phyloP scores from a whole-genome alignment of 2,888 invertebrate genomes.

The Drosophila nigritarsus region DNA sequence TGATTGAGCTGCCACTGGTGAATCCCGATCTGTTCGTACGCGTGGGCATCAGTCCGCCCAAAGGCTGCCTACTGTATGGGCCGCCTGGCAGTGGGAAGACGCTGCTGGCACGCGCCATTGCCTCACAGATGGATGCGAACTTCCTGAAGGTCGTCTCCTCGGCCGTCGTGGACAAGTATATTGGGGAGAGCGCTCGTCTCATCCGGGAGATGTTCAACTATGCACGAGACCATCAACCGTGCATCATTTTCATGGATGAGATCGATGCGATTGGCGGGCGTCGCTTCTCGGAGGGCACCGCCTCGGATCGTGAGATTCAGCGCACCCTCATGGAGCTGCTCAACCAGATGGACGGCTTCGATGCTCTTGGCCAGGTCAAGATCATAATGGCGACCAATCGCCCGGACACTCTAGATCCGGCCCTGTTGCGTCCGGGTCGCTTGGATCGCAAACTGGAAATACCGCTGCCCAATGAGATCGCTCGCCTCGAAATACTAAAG shows the following conservation, averaged over 20 bases:
- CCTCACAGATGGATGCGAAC: conserved; percentile 99
- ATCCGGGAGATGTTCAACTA: conserved; percentile 99
- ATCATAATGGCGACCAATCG: conserved; percentile 99
- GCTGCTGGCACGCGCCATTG: conserved; percentile 97
- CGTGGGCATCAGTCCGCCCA: conserved; percentile 99
- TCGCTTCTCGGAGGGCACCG: conserved; percentile 98
- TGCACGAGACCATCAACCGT: conserved; percentile 99
- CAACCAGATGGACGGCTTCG: conserved; percentile 99
- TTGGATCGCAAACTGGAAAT: conserved; percentile 99
- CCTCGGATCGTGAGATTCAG: conserved; percentile 99
- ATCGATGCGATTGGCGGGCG: conserved; percentile 99
- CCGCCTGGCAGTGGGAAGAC: conserved; percentile 88
- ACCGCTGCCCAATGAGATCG: conserved; percentile 98
- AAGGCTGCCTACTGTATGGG: conserved; percentile 97
- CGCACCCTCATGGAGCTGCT: conserved; percentile 98
- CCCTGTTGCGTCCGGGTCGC: conserved; percentile 96
- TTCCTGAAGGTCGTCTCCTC: conserved; percentile 99
- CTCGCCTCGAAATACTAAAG: conserved; percentile 96
- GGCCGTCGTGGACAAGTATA: conserved; percentile 99
- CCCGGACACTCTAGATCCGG: conserved; percentile 98
- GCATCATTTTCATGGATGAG: conserved; percentile 99
- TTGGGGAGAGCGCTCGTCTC: conserved; percentile 98
- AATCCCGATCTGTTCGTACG: conserved; percentile 98
- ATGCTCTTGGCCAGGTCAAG: conserved; percentile 97
- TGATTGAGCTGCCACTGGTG: conserved; percentile 96